These are phyloP conservation scores for Neodiprion fabricii DNA, from an alignment of 1,140 invertebrate species.

Conservation along the genomic window DNA sequence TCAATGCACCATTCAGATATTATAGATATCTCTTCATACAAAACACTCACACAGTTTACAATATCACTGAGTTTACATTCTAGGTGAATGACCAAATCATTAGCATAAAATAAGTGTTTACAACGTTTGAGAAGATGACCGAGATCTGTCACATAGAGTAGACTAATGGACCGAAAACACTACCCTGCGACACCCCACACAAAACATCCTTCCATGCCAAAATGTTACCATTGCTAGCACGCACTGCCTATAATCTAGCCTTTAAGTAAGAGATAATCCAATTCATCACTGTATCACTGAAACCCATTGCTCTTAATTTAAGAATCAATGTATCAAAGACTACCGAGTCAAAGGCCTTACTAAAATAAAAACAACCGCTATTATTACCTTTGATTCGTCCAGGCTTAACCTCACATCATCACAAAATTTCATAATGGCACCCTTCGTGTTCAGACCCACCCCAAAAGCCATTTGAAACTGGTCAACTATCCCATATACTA, in stretches of 20 bases:
- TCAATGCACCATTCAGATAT: too few species aligned
- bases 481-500: not conserved
- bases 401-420: not conserved
- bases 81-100: conserved; percentile 22
- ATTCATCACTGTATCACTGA: not conserved
- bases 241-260: not conserved
- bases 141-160: conserved; percentile 8
- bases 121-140: not conserved
- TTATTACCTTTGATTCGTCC: not conserved
- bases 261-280: not conserved
- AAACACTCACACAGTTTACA: too few species aligned
- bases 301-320: not conserved
- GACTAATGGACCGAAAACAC: conserved; percentile 9
- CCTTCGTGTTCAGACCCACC: not conserved
- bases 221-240: not conserved
- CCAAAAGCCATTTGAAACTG: not conserved
- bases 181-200: conserved; percentile 1
- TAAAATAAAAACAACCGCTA: not conserved
- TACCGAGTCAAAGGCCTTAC: not conserved
- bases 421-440: not conserved
- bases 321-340: not conserved
- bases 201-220: not conserved
- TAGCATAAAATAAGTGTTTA: conserved; percentile 19
- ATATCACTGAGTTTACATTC: too few species aligned
- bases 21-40: too few species aligned